A percentile compares a stretch with the other conserved stretches of the same genome.
Conservation (phyloP, 2,888 invertebrate genomes). For the Leucania comma region DNA sequence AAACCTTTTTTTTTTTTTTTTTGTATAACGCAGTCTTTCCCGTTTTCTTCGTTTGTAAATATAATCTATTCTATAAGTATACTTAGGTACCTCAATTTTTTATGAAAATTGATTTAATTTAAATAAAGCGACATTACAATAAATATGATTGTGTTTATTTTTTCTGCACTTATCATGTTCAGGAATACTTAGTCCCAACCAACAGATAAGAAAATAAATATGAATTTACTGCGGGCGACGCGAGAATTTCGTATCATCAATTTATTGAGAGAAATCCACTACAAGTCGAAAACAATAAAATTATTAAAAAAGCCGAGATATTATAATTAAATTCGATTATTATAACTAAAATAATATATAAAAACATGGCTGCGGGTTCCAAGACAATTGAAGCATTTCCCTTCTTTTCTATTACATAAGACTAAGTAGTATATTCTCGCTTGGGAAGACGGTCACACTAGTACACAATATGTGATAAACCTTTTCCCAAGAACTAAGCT, state of each 20-base stretch:
- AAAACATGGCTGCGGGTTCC: too few species aligned
- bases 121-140: conserved; percentile 40
- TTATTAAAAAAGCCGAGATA: too few species aligned
- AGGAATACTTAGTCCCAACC: not conserved
- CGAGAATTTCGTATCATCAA: not conserved
- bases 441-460: too few species aligned
- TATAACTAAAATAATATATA: too few species aligned
- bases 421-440: too few species aligned
- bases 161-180: not conserved
- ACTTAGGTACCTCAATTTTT: conserved; percentile 55
- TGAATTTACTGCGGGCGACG: too few species aligned
- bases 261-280: too few species aligned
- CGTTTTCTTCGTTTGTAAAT: conserved; percentile 36
- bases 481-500: not conserved
- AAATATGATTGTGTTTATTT: not conserved
- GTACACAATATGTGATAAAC: too few species aligned
- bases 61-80: conserved; percentile 40
- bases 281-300: too few species aligned
- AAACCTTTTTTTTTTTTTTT: not conserved
- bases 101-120: conserved; percentile 46
- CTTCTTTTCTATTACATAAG: too few species aligned
- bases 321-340: too few species aligned
- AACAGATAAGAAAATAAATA: not conserved
- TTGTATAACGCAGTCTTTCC: conserved; percentile 32
- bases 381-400: too few species aligned